Evolutionary conservation across 2,888 invertebrate species (phyloP), one percentile per base, ranked within the genome.

Genomic region (Pristionchus maxplancki): DNA sequence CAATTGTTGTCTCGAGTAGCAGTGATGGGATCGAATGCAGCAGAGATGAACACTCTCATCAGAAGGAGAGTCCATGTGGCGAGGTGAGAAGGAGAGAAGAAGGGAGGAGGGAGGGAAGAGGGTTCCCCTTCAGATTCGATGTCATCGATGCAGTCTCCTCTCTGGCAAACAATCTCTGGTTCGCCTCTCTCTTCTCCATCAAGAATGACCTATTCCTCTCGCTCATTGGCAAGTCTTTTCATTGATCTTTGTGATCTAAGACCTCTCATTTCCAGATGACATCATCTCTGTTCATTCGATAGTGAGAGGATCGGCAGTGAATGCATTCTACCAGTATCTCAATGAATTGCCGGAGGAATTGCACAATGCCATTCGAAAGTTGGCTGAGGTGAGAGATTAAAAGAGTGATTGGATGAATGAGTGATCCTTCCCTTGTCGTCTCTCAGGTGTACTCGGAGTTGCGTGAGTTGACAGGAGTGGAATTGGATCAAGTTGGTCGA

Each of bases 401-500:
- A 6, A 1, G 28, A 81, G n/a, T 2, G 40, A 81, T 5, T 0
- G 44, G 28, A 34, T 20, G 81, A 44, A 0, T 6, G 44, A 81
- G 15, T 44, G n/a, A 81, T 17, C n/a, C 71, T 74, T 24, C 37
- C 20, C 0, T 74, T 24, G n/a, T n/a, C n/a, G n/a, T 48, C 71
- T 78, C 86, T 78, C 44, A 90, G 89, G 81, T 86, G 58, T 92
- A 92, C 90, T 62, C 86, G 15, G 90, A 91, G 20, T 89, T 92
- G 44, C 89, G 89, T 9, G 87, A 90, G 95, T 91, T 95, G 88
- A 94, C 95, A 8, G 95, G 95, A 0, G 95, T 95, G 15, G 93
- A 94, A 95, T 95, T 97, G 91, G 98, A 99, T 95, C 97, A 97
- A 95, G 97, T 99, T 95, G 98, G 98, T 24, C 96, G 99, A 91